A percentile compares a stretch with the other conserved stretches of the same genome.
These are phyloP conservation scores for Chaetodon auriga DNA, from an alignment of 2,113 vertebrate species.

Conservation along the genomic window DNA sequence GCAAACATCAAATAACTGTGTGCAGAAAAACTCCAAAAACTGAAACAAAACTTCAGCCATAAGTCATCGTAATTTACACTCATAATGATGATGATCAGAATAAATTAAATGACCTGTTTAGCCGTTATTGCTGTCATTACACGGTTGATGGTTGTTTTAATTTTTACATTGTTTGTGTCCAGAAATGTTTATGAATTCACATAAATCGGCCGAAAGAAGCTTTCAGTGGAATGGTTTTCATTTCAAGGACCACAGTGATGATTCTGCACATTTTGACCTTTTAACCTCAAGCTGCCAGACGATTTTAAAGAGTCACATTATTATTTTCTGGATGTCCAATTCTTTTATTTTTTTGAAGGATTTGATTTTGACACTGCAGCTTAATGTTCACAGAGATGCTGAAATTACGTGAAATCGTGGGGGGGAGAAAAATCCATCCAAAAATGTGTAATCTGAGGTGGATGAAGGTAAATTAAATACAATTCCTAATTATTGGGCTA, in stretches of 20 bases:
- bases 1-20: conserved; percentile 5
- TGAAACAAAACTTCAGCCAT: background rate
- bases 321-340: background rate
- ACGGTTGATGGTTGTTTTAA: background rate
- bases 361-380: background rate
- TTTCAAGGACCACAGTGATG: background rate
- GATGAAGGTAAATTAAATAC: background rate
- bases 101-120: background rate
- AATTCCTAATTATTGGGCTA: no score
- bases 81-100: background rate
- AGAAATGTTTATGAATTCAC: conserved; percentile 13
- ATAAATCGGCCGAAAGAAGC: background rate
- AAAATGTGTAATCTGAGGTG: background rate
- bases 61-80: background rate
- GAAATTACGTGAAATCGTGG: background rate
- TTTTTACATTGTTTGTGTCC: background rate
- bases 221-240: background rate
- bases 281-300: background rate
- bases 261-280: background rate
- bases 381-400: background rate
- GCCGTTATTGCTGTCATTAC: conserved; percentile 43
- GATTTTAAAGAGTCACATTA: background rate
- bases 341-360: background rate
- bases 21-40: background rate
- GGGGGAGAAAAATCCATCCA: background rate